phyloP scores from a whole-genome alignment of 2,888 invertebrate species.

The Sinotaia quadrata region DNA sequence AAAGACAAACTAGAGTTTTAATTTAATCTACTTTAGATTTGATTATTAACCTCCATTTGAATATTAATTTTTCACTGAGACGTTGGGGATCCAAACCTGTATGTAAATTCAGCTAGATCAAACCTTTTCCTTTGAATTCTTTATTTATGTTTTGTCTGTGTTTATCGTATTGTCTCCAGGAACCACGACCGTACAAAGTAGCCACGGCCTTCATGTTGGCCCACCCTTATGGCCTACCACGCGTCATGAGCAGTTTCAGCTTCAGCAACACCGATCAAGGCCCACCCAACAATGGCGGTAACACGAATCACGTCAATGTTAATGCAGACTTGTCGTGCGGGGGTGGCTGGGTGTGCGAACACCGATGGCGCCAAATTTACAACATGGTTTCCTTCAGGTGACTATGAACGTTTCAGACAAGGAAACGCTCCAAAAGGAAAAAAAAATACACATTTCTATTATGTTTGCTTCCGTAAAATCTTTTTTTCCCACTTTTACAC shows the following conservation, averaged over 20 bases:
- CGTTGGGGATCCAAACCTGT: too few relatives aligned
- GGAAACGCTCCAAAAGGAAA: too few relatives aligned
- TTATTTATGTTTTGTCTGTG: too few relatives aligned
- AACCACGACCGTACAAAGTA: constrained; percentile 44
- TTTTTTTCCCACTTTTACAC: background rate
- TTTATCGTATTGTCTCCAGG: too few relatives aligned
- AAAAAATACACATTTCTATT: too few relatives aligned
- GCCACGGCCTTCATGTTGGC: constrained; percentile 92
- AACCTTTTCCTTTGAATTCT: too few relatives aligned
- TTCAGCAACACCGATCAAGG: constrained; percentile 31
- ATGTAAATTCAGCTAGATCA: too few relatives aligned
- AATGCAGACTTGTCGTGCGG: constrained; percentile 42
- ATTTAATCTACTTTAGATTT: too few relatives aligned
- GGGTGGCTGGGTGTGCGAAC: constrained; percentile 50
- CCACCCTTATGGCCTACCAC: constrained; percentile 75
- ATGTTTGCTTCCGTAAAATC: background rate
- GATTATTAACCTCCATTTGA: too few relatives aligned
- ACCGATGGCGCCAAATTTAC: constrained; percentile 59
- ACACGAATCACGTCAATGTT: constrained; percentile 38
- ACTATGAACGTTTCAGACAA: too few relatives aligned
- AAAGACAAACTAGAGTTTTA: too few relatives aligned
- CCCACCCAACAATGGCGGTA: constrained; percentile 40
- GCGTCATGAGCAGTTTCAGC: constrained; percentile 87
- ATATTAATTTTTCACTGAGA: too few relatives aligned
- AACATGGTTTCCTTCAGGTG: constrained; percentile 68